phyloP scores from a whole-genome alignment of 2,113 vertebrate genomes.

The Oreochromis aureus region DNA sequence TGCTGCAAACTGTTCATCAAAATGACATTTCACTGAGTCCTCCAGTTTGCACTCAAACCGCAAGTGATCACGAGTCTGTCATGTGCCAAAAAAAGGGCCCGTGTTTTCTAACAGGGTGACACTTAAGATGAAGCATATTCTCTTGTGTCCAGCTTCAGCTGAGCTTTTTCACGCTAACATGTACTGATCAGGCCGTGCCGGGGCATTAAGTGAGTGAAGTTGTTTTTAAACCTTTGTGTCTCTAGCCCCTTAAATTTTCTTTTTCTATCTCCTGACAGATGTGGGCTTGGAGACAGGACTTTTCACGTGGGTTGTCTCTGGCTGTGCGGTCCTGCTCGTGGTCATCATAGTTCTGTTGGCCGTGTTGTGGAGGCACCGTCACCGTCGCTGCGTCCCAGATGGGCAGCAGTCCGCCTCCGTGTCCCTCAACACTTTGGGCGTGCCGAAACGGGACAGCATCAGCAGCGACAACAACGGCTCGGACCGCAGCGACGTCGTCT shows the following conservation, averaged over 20 bases:
- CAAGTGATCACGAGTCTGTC: background rate
- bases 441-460: constrained; percentile 81
- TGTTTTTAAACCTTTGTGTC: background rate
- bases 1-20: background rate
- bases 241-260: background rate
- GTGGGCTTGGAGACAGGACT: constrained; percentile 69
- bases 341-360: constrained; percentile 80
- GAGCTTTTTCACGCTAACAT: background rate
- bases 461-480: constrained; percentile 88
- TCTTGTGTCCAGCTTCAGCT: background rate
- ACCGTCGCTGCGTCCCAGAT: constrained; percentile 80
- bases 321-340: constrained; percentile 84
- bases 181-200: background rate
- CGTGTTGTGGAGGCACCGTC: constrained; percentile 82
- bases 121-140: background rate
- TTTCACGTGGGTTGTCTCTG: constrained; percentile 85
- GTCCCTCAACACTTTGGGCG: constrained; percentile 88
- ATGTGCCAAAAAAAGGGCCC: background rate
- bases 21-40: background rate
- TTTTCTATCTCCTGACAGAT: constrained; percentile 26
- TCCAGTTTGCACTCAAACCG: background rate
- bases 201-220: background rate
- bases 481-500: constrained; percentile 94
- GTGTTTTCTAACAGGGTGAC: background rate
- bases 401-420: constrained; percentile 84